Conservation (phyloP, 1,140 invertebrate genomes). For the Thaumetopoea pityocampa region DNA sequence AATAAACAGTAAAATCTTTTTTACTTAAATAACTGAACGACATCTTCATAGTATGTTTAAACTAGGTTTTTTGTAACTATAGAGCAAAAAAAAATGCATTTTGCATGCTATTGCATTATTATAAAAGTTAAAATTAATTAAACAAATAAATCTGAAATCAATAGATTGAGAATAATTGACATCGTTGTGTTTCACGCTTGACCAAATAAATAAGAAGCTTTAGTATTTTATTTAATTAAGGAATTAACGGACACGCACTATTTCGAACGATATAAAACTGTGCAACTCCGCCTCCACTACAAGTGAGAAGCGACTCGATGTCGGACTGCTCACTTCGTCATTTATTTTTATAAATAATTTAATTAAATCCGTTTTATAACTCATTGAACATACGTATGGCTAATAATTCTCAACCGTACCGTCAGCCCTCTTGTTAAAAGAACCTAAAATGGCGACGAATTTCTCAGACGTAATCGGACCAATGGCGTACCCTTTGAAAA, state of each 20-base stretch:
- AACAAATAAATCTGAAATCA: conserved; percentile 5
- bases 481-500: conserved; percentile 58
- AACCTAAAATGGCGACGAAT: conserved; percentile 60
- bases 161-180: conserved; percentile 53
- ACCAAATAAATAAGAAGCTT: conserved; percentile 63
- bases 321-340: conserved; percentile 74
- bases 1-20: too few species aligned
- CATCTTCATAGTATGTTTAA: too few species aligned
- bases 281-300: conserved; percentile 26
- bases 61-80: too few species aligned
- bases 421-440: conserved; percentile 44
- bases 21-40: too few species aligned
- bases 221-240: conserved; percentile 73
- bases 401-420: conserved; percentile 12
- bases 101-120: neutral
- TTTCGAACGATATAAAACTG: conserved; percentile 57
- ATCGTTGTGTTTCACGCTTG: conserved; percentile 50
- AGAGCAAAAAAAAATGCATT: too few species aligned
- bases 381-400: conserved; percentile 21
- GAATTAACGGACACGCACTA: conserved; percentile 68
- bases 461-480: conserved; percentile 52
- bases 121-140: neutral
- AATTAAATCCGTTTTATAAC: conserved; percentile 9
- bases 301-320: conserved; percentile 71
- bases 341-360: conserved; percentile 22